A percentile compares a stretch with the other conserved stretches of the same genome.
Conservation (phyloP, 2,888 invertebrate species). For the Crioceris asparagi region DNA sequence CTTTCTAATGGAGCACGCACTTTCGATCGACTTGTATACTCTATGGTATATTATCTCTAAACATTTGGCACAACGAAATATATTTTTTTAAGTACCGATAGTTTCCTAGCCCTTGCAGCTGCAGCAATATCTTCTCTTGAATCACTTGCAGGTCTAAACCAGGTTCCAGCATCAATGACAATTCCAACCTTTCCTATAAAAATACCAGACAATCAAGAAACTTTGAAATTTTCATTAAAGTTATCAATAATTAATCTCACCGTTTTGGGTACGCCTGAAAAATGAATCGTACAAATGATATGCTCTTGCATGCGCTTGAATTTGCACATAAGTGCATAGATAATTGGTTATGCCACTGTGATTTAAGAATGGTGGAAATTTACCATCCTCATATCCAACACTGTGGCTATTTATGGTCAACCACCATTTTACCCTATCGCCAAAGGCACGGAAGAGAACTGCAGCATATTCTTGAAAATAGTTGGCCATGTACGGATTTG, state of each 20-base stretch:
- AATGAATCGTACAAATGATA: constrained; percentile 52
- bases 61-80: background rate
- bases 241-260: constrained; percentile 31
- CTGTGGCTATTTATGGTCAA: constrained; percentile 59
- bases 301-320: constrained; percentile 57
- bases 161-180: constrained; percentile 49
- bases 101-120: constrained; percentile 33
- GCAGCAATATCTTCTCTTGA: constrained; percentile 49
- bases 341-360: constrained; percentile 52
- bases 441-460: constrained; percentile 45
- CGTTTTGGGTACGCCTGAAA: constrained; percentile 45
- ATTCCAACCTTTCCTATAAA: constrained; percentile 32
- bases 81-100: background rate
- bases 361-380: constrained; percentile 44
- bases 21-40: too few species aligned
- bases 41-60: too few species aligned
- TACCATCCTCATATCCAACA: constrained; percentile 42
- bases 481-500: constrained; percentile 48
- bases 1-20: too few species aligned
- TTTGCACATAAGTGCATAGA: constrained; percentile 49
- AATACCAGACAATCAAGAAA: background rate
- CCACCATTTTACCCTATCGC: constrained; percentile 50
- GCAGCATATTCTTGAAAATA: constrained; percentile 50
- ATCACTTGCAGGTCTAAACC: constrained; percentile 49
- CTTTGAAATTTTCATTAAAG: background rate